Base-by-base conservation (phyloP, 2,113 vertebrate species). In the Motacilla tschutschensis region DNA sequence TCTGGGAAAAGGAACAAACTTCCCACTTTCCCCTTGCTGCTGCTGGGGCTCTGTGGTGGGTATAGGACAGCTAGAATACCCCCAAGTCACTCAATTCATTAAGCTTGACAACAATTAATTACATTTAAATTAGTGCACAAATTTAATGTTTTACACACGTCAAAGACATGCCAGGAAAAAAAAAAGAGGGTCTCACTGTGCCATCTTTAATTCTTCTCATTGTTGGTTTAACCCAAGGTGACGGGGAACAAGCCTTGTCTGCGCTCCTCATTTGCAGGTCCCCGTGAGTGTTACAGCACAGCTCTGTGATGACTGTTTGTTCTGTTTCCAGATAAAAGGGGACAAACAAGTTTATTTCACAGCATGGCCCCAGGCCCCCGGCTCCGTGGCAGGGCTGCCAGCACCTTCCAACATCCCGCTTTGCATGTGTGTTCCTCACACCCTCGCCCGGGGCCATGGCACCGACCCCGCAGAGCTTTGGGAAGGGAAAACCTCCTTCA, bases 291-390 rank as follows among this genome's bases (percentile, higher is more conserved):
- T 35, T 62, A 17, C 40, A 36, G 64, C 41, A 6, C 5, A 21
- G 73, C 46, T 38, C 73, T 35, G 69, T 57, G 9, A 28, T n/a
- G 46, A 54, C 25, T 51, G 7, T 59, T 79, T 40, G 8, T 44
- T 87, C 78, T 87, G 67, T 83, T 94, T 72, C 50, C 58, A 78
- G 65, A 75, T 46, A 83, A 43, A 85, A 89, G 46, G 31, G 55
- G 79, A 79, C 85, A 87, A 87, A 90, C 40, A 10, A 70, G 48
- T 87, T 89, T 80, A 44, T 78, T 72, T 74, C 33, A 26, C 71
- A 83, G 80, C 73, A 31, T 5, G 44, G 69, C 79, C 79, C 57
- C 77, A 71, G 67, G 79, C n/a, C 31, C 22, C 14, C 2, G 17
- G 63, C 44, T 66, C 81, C 29, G 13, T 24, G 4, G 3, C 3